Conservation (phyloP, 1,140 invertebrate genomes). For the Rhyacophila brunnea region DNA sequence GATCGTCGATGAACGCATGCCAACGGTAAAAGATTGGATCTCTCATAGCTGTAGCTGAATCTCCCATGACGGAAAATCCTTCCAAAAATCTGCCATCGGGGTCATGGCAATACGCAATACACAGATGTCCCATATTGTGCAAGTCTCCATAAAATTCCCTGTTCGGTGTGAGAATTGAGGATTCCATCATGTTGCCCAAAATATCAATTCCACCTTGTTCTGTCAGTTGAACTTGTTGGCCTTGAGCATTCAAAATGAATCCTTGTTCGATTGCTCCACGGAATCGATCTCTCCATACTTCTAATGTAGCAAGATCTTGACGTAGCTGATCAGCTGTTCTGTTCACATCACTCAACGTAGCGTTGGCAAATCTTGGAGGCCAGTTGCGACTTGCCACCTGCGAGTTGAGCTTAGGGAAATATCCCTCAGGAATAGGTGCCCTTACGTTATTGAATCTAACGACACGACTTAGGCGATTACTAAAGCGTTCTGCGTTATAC, state of each 20-base stretch:
- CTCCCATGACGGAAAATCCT: constrained; percentile 63
- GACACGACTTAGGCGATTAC: constrained; percentile 56
- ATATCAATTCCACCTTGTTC: constrained; percentile 75
- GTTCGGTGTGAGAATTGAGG: constrained; percentile 69
- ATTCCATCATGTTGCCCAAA: constrained; percentile 78
- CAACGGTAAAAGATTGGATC: constrained; percentile 85
- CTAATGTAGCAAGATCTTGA: constrained; percentile 66
- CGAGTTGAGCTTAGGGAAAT: constrained; percentile 71
- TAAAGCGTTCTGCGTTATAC: constrained; percentile 70
- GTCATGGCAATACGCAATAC: constrained; percentile 70
- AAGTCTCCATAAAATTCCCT: constrained; percentile 67
- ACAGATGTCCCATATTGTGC: constrained; percentile 68
- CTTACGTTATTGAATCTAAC: constrained; percentile 59
- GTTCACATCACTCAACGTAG: constrained; percentile 61
- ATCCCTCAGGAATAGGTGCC: constrained; percentile 64
- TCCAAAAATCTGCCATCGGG: constrained; percentile 57
- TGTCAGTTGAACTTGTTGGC: constrained; percentile 56
- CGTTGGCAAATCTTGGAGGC: constrained; percentile 51
- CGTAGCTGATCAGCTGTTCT: constrained; percentile 64
- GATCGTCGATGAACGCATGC: constrained; percentile 77
- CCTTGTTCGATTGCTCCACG: constrained; percentile 71
- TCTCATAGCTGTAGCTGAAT: constrained; percentile 73
- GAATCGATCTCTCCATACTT: constrained; percentile 73
- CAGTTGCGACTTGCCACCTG: constrained; percentile 49
- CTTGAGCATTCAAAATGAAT: constrained; percentile 52